A percentile compares a stretch with the other conserved stretches of the same genome.
Evolutionary conservation across 1,140 invertebrate species (phyloP).

Genomic region (Radopholus similis): DNA sequence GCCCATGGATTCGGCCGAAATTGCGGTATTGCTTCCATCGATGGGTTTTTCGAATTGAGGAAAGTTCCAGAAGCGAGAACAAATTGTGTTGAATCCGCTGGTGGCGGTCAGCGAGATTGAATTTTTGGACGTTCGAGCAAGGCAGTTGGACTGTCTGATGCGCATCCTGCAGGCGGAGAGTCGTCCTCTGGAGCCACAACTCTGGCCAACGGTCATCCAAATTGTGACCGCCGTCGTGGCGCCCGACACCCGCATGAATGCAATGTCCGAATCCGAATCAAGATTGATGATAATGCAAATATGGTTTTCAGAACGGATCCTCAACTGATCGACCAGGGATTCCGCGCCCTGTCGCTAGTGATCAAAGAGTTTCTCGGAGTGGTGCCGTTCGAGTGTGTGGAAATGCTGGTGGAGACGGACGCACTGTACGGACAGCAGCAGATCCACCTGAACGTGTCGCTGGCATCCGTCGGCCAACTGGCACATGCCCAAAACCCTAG

Average conservation of each 20-base stretch:
- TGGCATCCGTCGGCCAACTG: constrained; percentile 94
- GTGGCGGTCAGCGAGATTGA: constrained; percentile 80
- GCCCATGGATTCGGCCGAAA: neutral
- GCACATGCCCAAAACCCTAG: constrained; percentile 63
- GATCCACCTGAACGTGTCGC: constrained; percentile 91
- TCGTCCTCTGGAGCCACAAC: constrained; percentile 66
- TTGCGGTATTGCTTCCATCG: constrained; percentile 8
- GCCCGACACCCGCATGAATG: constrained; percentile 4
- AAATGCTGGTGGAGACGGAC: constrained; percentile 85
- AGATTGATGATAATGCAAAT: neutral
- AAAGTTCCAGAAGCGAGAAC: constrained; percentile 63
- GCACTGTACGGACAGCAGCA: constrained; percentile 92
- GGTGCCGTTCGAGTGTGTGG: constrained; percentile 70
- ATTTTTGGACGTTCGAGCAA: constrained; percentile 85
- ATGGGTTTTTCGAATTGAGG: neutral
- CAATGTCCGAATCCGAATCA: neutral
- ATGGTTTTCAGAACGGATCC: constrained; percentile 31
- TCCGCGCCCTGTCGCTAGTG: constrained; percentile 63
- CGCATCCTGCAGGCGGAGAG: constrained; percentile 62
- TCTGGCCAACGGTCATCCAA: constrained; percentile 87
- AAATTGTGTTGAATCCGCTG: constrained; percentile 78
- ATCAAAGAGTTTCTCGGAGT: constrained; percentile 79
- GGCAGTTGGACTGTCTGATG: constrained; percentile 85
- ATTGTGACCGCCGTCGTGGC: constrained; percentile 86
- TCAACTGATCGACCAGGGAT: constrained; percentile 43